Base-by-base conservation (phyloP, 1,140 invertebrate species). In the Telenomus remus region DNA sequence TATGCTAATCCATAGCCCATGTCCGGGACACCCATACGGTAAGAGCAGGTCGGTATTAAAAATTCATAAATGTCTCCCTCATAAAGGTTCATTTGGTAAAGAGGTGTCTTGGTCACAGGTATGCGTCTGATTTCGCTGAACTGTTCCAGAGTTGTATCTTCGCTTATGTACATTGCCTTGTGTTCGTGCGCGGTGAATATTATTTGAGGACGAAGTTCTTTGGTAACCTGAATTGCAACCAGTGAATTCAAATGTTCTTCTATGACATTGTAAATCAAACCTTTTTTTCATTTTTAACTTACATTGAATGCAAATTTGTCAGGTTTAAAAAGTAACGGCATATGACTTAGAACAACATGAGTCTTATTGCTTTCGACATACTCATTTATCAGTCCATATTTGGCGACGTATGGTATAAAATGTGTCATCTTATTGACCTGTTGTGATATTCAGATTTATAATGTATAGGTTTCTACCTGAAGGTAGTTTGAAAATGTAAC, bases 11-110 rank as follows among this genome's bases (percentile, higher is more conserved):
- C 95, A 88, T 93, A 97, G 12, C 96, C 96, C 84, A 96, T 95
- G 66, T 94, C 89, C 8, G 81, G 78, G 14, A 93, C 94, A 1
- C 96, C 96, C 96, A 98, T 98, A 81, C 97, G 91, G 86, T 98
- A 98, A 4, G 96, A 97, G 86, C 95, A 97, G 0, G 96, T 97
- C 1, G 97, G 97, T 57, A 97, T 94, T 85, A 94, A 91, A 42
- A 98, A 91, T 89, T 98, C 96, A 82, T 95, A 91, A 72, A 94
- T 86, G 69, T 89, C 87, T n/a, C 85, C 86, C 64, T 85, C 80
- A 46, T 88, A 85, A 49, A 91, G 81, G 50, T 85, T 81, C 47
- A 88, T 86, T 71, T 87, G 81, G 80, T 88, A 88, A 6, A 90
- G 73, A 48, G 86, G 81, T 46, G 83, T 87, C 81, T 90, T 85